A percentile compares a stretch with the other conserved stretches of the same genome.
Conservation (phyloP, 1,140 invertebrate genomes). For the Brachionus calyciflorus region DNA sequence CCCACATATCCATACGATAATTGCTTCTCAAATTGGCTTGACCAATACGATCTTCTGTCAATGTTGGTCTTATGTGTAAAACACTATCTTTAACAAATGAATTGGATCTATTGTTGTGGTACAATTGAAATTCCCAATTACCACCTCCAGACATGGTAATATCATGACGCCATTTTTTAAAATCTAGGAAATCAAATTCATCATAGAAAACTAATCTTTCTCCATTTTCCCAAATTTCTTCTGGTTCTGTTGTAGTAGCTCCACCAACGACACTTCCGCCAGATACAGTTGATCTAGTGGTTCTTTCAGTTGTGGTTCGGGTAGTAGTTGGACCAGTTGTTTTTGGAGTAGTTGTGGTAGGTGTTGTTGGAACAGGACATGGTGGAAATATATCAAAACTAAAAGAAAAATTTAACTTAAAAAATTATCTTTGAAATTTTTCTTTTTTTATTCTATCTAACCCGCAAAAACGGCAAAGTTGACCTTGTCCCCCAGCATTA, state of each 20-base stretch:
- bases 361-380: conserved; percentile 6
- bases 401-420: background rate
- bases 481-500: conserved; percentile 24
- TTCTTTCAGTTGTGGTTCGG: background rate
- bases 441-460: background rate
- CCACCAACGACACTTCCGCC: background rate
- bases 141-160: conserved; percentile 68
- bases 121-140: conserved; percentile 73
- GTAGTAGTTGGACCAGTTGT: conserved; percentile 6
- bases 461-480: conserved; percentile 23
- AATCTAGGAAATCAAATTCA: conserved; percentile 66
- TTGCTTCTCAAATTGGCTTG: background rate
- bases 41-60: conserved; percentile 1
- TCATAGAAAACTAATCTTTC: conserved; percentile 68
- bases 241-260: no score
- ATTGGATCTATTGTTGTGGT: conserved; percentile 66
- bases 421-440: background rate
- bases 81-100: conserved; percentile 64
- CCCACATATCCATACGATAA: conserved; percentile 27
- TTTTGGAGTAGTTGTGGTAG: background rate
- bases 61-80: conserved; percentile 63
- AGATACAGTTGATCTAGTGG: background rate
- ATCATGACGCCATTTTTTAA: conserved; percentile 69
- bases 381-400: conserved; percentile 30
- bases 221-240: conserved; percentile 6